Evolutionary conservation across 2,113 vertebrate genomes (phyloP).

Genomic region (Nasalis larvatus): DNA sequence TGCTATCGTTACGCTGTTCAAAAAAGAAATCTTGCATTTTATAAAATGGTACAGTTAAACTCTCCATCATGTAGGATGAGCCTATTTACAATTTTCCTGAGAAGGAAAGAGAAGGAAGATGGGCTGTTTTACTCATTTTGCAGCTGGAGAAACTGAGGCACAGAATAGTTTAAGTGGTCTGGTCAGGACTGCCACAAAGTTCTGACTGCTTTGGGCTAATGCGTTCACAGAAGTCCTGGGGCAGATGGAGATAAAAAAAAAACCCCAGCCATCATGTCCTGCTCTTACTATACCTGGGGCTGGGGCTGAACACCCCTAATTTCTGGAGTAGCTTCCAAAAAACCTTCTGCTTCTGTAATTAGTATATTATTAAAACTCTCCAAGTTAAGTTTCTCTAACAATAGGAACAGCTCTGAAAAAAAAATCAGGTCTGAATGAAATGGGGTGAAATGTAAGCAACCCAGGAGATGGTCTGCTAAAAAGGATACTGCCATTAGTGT

Average conservation of each 20-base stretch:
- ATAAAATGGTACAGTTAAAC: background rate
- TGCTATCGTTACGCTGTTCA: background rate
- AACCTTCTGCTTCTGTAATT: background rate
- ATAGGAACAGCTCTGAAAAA: background rate
- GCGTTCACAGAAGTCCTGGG: background rate
- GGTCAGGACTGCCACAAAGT: background rate
- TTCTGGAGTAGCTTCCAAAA: background rate
- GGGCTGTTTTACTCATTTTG: background rate
- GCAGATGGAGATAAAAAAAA: background rate
- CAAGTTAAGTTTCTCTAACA: background rate
- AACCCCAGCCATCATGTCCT: background rate
- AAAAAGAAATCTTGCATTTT: constrained; percentile 30
- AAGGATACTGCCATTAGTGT: background rate
- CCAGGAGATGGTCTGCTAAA: background rate
- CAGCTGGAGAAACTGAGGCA: background rate
- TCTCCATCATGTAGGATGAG: background rate
- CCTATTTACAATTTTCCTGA: background rate
- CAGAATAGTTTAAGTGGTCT: background rate
- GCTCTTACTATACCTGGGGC: background rate
- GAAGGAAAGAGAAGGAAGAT: background rate
- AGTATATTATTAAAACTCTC: background rate
- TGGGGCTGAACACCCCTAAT: background rate
- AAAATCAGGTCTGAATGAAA: background rate
- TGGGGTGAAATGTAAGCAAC: background rate
- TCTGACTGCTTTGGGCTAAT: background rate